A percentile compares a stretch with the other conserved stretches of the same genome.
Conservation (phyloP, 2,797 vertebrate species). For the Fistularia tabacaria region DNA sequence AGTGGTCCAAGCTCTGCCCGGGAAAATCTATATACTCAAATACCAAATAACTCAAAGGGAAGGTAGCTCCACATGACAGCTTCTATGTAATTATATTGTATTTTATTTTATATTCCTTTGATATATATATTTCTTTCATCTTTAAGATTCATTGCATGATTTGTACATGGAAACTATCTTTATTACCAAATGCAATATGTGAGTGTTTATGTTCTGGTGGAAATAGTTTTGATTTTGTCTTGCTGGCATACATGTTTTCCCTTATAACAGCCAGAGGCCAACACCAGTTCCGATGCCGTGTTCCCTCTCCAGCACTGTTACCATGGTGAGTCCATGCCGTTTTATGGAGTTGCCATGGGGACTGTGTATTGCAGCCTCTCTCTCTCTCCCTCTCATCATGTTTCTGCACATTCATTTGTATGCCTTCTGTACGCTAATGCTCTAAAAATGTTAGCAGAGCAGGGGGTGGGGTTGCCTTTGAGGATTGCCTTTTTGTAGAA, state of each 20-base stretch:
- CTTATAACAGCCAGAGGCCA: conserved; percentile 57
- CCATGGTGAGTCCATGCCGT: conserved; percentile 73
- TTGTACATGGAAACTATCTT: too few species aligned
- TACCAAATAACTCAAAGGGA: too few species aligned
- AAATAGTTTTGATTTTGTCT: conserved; percentile 19
- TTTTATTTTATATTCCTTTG: too few species aligned
- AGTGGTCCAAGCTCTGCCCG: too few species aligned
- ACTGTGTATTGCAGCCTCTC: conserved; percentile 51
- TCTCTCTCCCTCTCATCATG: conserved; percentile 55
- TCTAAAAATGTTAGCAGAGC: conserved; percentile 16
- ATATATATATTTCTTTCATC: too few species aligned
- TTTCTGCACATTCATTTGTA: conserved; percentile 67
- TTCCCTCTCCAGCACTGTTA: conserved; percentile 64
- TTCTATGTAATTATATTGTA: too few species aligned
- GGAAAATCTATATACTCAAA: too few species aligned
- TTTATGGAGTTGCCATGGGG: conserved; percentile 72
- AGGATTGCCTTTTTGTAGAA: conserved; percentile 40
- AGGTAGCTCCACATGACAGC: too few species aligned
- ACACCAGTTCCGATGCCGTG: conserved; percentile 39
- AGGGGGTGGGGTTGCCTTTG: conserved; percentile 22
- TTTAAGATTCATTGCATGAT: too few species aligned
- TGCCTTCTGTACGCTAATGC: conserved; percentile 42
- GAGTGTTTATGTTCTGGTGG: conserved; percentile 9
- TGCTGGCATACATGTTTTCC: conserved; percentile 35
- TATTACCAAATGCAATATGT: conserved; percentile 4